Conservation (phyloP, 2,888 invertebrate genomes). For the Eupithecia insigniata region DNA sequence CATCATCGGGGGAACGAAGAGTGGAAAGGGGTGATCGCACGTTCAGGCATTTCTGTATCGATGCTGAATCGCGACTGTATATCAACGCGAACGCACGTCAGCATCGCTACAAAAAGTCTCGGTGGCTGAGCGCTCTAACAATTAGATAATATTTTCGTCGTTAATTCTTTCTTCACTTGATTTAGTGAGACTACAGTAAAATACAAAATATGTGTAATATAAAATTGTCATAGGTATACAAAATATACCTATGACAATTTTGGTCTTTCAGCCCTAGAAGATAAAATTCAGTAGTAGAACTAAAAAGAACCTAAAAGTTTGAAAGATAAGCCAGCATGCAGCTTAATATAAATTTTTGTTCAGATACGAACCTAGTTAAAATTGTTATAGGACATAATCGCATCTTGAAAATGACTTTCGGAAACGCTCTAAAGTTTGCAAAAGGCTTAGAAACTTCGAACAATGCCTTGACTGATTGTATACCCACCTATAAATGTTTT, state of each 20-base stretch:
- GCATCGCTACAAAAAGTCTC: too few relatives aligned
- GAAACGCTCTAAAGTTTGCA: conserved; percentile 50
- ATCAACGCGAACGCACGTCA: too few relatives aligned
- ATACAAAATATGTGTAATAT: too few relatives aligned
- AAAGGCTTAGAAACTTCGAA: conserved; percentile 54
- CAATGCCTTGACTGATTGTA: conserved; percentile 59
- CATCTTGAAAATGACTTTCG: conserved; percentile 57
- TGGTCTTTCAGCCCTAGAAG: not conserved
- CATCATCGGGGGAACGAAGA: too few relatives aligned
- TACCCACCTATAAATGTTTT: conserved; percentile 47
- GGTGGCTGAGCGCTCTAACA: too few relatives aligned
- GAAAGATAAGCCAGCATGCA: not conserved
- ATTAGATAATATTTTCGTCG: too few relatives aligned
- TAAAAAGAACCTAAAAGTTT: not conserved
- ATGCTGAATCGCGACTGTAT: too few relatives aligned
- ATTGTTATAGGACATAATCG: conserved; percentile 47
- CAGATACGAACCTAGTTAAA: conserved; percentile 5
- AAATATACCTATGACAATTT: not conserved
- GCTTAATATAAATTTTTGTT: not conserved
- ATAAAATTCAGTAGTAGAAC: not conserved
- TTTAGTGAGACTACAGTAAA: not conserved
- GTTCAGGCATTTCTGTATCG: too few relatives aligned
- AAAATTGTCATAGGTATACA: too few relatives aligned
- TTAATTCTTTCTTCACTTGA: not conserved
- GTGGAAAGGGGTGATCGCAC: too few relatives aligned